Evolutionary conservation across 2,888 invertebrate species (phyloP).

Genomic region (Thera britannica): DNA sequence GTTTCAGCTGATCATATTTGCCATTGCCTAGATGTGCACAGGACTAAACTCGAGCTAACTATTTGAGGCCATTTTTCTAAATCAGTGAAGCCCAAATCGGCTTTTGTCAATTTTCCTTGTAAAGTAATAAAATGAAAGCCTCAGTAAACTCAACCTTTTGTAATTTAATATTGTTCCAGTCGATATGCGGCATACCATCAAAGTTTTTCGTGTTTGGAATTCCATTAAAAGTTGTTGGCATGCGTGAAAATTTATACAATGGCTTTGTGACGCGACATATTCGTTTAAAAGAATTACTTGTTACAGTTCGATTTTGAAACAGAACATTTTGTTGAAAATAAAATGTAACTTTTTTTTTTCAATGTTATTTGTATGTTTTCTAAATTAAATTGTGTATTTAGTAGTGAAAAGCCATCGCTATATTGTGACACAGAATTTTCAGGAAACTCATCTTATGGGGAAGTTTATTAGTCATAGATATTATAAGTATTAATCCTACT

Average conservation of each 20-base stretch:
- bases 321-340: no score
- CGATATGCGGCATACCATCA: constrained; percentile 27
- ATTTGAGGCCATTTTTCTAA: not conserved
- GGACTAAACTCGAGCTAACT: no score
- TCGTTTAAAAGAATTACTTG: not conserved
- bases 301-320: not conserved
- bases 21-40: no score
- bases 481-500: no score
- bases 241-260: constrained; percentile 27
- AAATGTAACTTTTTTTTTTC: no score
- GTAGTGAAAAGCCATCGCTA: no score
- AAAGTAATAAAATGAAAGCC: constrained; percentile 18
- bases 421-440: no score
- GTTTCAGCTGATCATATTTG: no score
- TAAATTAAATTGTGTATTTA: no score
- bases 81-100: not conserved
- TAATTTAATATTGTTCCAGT: constrained; percentile 25
- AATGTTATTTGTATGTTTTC: no score
- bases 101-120: constrained; percentile 7
- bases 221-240: constrained; percentile 38
- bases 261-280: constrained; percentile 9
- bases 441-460: no score
- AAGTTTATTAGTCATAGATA: no score
- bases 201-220: constrained; percentile 33
- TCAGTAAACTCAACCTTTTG: constrained; percentile 24